A percentile compares a stretch with the other conserved stretches of the same genome.
Evolutionary conservation across 2,888 invertebrate species (phyloP).

Genomic region (Yponomeuta evonymella): DNA sequence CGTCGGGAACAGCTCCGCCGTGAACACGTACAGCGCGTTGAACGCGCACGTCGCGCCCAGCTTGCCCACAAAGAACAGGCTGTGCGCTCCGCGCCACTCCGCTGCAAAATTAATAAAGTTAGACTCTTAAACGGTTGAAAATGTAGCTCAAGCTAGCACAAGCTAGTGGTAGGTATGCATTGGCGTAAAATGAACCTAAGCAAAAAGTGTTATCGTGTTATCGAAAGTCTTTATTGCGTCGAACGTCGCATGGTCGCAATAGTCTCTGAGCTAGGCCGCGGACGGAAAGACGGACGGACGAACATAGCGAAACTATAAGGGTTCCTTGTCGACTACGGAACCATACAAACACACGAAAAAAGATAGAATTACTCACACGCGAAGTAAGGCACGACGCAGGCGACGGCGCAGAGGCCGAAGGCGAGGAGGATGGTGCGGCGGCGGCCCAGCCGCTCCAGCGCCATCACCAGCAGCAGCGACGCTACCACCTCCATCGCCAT

Average conservation of each 20-base stretch:
- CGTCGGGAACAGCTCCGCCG: slow-evolving; percentile 84
- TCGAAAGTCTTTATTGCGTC: too few species aligned
- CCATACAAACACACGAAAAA: not conserved
- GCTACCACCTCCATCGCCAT: slow-evolving; percentile 69
- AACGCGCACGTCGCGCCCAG: slow-evolving; percentile 80
- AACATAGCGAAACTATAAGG: too few species aligned
- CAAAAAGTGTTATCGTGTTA: too few species aligned
- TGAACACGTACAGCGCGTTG: slow-evolving; percentile 80
- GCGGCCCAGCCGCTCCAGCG: slow-evolving; percentile 59
- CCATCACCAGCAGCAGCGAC: slow-evolving; percentile 62
- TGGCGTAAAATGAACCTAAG: too few species aligned
- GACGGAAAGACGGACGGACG: too few species aligned
- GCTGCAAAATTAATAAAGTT: slow-evolving; percentile 25
- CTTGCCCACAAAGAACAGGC: slow-evolving; percentile 78
- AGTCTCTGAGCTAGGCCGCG: too few species aligned
- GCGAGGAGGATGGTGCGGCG: slow-evolving; percentile 52
- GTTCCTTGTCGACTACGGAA: too few species aligned
- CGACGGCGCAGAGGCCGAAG: slow-evolving; percentile 52
- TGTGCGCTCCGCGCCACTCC: slow-evolving; percentile 43
- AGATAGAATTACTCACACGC: slow-evolving; percentile 38
- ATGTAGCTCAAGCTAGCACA: too few species aligned
- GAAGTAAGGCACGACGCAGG: slow-evolving; percentile 53
- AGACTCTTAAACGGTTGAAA: not conserved
- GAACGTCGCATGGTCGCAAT: too few species aligned
- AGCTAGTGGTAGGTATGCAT: too few species aligned